Conservation (phyloP, 2,797 vertebrate genomes). For the Momotus momota region DNA sequence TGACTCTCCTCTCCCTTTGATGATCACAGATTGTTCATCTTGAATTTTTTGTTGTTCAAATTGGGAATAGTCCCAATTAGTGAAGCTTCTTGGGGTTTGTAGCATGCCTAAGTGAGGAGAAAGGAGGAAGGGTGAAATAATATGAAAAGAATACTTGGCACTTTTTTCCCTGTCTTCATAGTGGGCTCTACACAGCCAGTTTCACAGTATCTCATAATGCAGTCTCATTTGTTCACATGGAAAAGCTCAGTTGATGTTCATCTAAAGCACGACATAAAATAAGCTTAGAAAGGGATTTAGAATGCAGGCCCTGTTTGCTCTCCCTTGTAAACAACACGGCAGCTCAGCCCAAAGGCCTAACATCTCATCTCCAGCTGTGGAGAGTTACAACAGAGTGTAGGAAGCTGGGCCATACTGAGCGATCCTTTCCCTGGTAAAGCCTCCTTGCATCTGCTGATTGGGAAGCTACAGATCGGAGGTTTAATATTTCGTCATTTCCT, state of each 20-base stretch:
- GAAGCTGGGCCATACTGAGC: neutral
- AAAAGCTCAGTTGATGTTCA: neutral
- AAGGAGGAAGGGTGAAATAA: neutral
- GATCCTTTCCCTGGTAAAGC: neutral
- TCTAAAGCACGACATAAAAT: neutral
- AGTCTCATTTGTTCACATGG: neutral
- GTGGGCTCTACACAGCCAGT: neutral
- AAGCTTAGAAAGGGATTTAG: neutral
- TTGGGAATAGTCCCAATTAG: constrained; percentile 46
- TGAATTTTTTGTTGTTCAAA: constrained; percentile 51
- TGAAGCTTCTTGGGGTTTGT: constrained; percentile 22
- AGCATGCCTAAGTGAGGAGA: neutral
- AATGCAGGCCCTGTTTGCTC: neutral
- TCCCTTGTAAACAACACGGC: neutral
- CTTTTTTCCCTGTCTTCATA: neutral
- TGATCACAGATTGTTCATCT: constrained; percentile 30
- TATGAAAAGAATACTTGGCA: neutral
- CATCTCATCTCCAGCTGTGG: neutral
- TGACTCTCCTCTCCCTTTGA: neutral
- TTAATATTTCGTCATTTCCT: neutral
- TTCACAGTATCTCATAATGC: neutral
- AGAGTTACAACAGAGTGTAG: neutral
- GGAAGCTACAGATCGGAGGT: neutral
- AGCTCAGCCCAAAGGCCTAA: neutral
- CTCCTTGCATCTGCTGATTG: neutral